These are phyloP conservation scores for Heterotis niloticus DNA, from an alignment of 2,113 vertebrate species.

Conservation along the genomic window DNA sequence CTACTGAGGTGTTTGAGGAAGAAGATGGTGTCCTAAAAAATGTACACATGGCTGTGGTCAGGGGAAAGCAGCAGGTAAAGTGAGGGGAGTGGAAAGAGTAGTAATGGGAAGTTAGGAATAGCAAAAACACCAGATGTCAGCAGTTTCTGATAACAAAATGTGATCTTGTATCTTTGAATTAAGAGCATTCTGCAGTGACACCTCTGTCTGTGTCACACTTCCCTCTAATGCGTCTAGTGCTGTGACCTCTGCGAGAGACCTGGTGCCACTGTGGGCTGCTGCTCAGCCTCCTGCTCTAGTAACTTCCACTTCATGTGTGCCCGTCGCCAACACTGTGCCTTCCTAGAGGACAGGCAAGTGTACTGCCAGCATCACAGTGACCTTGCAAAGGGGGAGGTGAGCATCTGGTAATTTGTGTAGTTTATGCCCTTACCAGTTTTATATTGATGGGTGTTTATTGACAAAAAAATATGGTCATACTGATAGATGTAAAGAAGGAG, in stretches of 20 bases:
- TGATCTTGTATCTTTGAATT: no score
- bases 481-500: background rate
- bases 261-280: conserved; percentile 87
- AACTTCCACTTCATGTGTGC: conserved; percentile 94
- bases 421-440: background rate
- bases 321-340: conserved; percentile 74
- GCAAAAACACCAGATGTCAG: no score
- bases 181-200: no score
- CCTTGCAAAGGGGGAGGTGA: conserved; percentile 74
- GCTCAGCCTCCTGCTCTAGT: conserved; percentile 80
- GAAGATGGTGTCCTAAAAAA: conserved; percentile 73
- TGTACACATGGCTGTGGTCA: conserved; percentile 80
- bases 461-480: background rate
- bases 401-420: background rate
- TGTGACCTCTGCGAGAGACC: conserved; percentile 80
- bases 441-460: background rate
- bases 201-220: background rate
- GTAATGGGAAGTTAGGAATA: no score
- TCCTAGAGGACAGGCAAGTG: conserved; percentile 83
- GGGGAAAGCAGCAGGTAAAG: conserved; percentile 51
- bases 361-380: conserved; percentile 80
- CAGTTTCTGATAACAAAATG: no score
- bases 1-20: conserved; percentile 84
- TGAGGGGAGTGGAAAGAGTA: no score
- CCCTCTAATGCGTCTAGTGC: conserved; percentile 59